Evolutionary conservation across 2,888 invertebrate genomes (phyloP), one percentile per base, ranked within the genome.

Genomic region (Orchesella flavescens): DNA sequence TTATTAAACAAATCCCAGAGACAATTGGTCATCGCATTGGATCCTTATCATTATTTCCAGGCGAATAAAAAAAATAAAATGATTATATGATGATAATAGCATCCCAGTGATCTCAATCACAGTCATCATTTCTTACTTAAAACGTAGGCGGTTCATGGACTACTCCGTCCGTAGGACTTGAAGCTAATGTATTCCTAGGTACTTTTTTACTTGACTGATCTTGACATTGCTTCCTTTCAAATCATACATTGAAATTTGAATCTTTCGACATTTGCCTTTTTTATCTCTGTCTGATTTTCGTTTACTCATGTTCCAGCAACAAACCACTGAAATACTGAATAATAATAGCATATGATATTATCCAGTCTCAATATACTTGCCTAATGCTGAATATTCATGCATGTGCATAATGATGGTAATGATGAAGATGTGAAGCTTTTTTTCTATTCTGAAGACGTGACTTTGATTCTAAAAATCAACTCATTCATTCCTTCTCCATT

Each of bases 401-500:
- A 34, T 34, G 34, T 34, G 34, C 34, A 34, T 34, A 34, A 66
- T 55, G 75, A 66, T 66, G 75, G 55, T 75, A 49, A 74, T 46
- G 75, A 34, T 75, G 75, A 65, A 75, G 65, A 9, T 66, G 34
- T 65, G 46, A 34, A 65, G 65, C 49, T 65, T 75, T 75, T 55
- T 46, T 75, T 57, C 71, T 57, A 55, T 66, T 61, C 61, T 13
- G 34, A 34, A 78, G 24, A 78, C 71, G 78, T 63, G 63, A 68
- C 77, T 77, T 19, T 71, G 43, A 68, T 61, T 63, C 61, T 71
- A 71, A 63, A 68, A 77, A 71, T 78, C 78, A 78, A 78, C 71
- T 63, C 78, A 78, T 78, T 78, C 78, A 78, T 78, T 78, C 59
- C 46, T 53, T 44, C 23, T 49, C 69, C 68, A 77, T 77, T 77